Evolutionary conservation across 2,797 vertebrate genomes (phyloP).

Genomic region (Enteromius paludinosus): DNA sequence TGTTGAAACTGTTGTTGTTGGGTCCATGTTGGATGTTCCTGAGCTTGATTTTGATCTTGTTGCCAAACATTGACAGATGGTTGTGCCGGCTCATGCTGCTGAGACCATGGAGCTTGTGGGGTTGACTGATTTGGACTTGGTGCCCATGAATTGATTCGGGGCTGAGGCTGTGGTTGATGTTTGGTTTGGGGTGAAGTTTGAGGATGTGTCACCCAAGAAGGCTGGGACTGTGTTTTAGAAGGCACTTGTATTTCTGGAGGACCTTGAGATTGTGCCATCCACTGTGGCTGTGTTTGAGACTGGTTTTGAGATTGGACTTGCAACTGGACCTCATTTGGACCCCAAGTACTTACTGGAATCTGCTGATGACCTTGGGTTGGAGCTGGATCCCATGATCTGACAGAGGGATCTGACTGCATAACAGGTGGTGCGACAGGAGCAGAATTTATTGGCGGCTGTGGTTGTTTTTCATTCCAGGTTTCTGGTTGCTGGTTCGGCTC

Average conservation of each 20-base stretch:
- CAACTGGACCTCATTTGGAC: conserved; percentile 69
- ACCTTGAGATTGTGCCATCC: conserved; percentile 70
- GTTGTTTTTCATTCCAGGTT: conserved; percentile 66
- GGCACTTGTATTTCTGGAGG: conserved; percentile 53
- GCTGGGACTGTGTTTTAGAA: conserved; percentile 69
- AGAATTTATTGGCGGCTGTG: conserved; percentile 37
- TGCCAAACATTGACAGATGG: conserved; percentile 54
- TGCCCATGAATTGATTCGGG: conserved; percentile 69
- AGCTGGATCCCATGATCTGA: conserved; percentile 65
- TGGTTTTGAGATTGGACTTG: conserved; percentile 65
- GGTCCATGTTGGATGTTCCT: conserved; percentile 71
- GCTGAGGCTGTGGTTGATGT: conserved; percentile 65
- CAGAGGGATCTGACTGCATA: conserved; percentile 66
- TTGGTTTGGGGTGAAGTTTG: conserved; percentile 51
- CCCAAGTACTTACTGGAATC: conserved; percentile 69
- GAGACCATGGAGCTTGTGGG: conserved; percentile 57
- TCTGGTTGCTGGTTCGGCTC: conserved; percentile 69
- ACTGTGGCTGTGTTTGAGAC: conserved; percentile 67
- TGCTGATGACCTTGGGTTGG: conserved; percentile 75
- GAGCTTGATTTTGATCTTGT: conserved; percentile 70
- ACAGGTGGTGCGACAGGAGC: conserved; percentile 54
- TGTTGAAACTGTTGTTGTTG: conserved; percentile 70
- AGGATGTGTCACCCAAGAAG: conserved; percentile 67
- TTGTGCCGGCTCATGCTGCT: conserved; percentile 45
- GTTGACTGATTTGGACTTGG: conserved; percentile 64